phyloP scores from a whole-genome alignment of 2,113 vertebrate genomes.

The Corydoras sp. region DNA sequence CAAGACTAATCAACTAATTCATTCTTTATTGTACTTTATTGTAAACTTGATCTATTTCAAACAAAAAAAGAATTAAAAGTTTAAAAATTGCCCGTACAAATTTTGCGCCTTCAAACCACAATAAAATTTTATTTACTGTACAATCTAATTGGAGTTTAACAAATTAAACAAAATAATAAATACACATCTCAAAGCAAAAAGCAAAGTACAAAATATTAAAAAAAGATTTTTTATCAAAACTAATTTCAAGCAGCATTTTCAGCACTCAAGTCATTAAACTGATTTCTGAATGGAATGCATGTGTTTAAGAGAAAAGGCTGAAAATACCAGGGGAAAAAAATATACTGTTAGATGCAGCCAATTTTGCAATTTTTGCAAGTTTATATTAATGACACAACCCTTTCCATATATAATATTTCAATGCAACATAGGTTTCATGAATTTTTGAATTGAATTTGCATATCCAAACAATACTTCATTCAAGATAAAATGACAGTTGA shows the following conservation, averaged over 20 bases:
- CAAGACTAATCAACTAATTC: background rate
- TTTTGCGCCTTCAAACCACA: slow-evolving; percentile 41
- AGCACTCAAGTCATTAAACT: background rate
- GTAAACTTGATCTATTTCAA: slow-evolving; percentile 45
- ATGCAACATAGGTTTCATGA: background rate
- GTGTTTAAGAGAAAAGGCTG: slow-evolving; percentile 1
- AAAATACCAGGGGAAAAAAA: background rate
- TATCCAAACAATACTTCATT: background rate
- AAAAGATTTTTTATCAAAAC: too few species aligned
- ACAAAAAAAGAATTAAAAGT: slow-evolving; percentile 32
- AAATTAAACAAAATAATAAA: slow-evolving; percentile 87
- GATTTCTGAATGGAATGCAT: too few species aligned
- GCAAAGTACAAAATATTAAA: too few species aligned
- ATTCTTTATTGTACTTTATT: slow-evolving; percentile 48
- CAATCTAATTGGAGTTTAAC: slow-evolving; percentile 78
- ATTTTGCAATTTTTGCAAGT: too few species aligned
- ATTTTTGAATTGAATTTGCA: background rate
- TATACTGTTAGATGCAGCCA: too few species aligned
- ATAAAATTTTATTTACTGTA: slow-evolving; percentile 50
- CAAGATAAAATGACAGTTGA: background rate
- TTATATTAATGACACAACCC: too few species aligned
- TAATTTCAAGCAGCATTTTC: slow-evolving; percentile 12
- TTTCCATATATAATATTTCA: background rate
- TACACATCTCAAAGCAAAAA: slow-evolving; percentile 50
- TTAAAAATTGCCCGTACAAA: slow-evolving; percentile 38